A percentile compares a stretch with the other conserved stretches of the same genome.
Evolutionary conservation across 2,797 vertebrate species (phyloP).

Genomic region (Psittacula derbiana): DNA sequence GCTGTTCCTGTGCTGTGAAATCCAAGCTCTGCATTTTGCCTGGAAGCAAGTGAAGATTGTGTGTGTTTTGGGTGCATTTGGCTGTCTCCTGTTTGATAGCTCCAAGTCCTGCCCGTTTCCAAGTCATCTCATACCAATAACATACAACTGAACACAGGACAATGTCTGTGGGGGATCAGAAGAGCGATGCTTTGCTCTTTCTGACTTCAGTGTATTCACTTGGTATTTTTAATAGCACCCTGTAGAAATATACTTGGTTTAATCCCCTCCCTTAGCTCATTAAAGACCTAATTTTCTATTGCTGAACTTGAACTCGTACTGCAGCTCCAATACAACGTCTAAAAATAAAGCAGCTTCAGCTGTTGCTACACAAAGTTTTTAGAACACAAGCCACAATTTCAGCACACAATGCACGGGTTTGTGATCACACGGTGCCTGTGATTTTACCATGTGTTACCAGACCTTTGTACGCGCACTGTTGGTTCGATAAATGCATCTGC

Average conservation of each 20-base stretch:
- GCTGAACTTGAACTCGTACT: not conserved
- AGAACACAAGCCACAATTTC: not conserved
- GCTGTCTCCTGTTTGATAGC: rapidly evolving
- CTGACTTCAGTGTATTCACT: not conserved
- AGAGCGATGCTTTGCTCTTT: not conserved
- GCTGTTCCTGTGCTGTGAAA: constrained; percentile 36
- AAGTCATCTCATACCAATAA: rapidly evolving
- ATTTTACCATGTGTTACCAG: not conserved
- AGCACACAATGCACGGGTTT: rapidly evolving
- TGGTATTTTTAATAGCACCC: not conserved
- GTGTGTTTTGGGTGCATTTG: not conserved
- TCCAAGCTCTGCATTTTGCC: not conserved
- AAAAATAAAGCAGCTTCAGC: not conserved
- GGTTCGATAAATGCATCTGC: not conserved
- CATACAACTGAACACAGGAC: rapidly evolving
- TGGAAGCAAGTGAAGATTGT: not conserved
- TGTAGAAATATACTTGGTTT: not conserved
- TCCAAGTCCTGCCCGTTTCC: not conserved
- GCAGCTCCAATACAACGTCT: not conserved
- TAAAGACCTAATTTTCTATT: not conserved
- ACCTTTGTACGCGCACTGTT: rapidly evolving
- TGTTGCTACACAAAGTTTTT: not conserved
- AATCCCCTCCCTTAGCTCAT: not conserved
- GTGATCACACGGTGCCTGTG: rapidly evolving
- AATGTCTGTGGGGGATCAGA: not conserved